Conservation (phyloP, 2,113 vertebrate species). For the Sinocyclocheilus anophthalmus region DNA sequence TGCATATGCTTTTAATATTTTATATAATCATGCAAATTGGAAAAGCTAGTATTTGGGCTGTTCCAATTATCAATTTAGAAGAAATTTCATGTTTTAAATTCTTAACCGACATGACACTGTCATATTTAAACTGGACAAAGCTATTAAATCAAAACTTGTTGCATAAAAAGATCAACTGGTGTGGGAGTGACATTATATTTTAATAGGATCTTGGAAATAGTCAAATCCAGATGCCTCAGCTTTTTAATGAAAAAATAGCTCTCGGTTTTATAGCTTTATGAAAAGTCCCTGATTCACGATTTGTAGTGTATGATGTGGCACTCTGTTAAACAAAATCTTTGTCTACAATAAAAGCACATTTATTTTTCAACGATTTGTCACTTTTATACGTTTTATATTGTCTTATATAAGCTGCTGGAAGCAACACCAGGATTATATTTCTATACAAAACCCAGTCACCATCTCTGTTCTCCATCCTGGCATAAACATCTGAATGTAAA, state of each 20-base stretch:
- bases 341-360: background rate
- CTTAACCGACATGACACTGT: constrained; percentile 37
- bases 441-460: background rate
- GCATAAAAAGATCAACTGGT: constrained; percentile 24
- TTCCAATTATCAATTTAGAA: constrained; percentile 58
- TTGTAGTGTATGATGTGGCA: constrained; percentile 9
- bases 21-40: constrained; percentile 64
- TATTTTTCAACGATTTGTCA: background rate
- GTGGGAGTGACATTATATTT: background rate
- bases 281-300: background rate
- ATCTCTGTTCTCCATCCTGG: constrained; percentile 46
- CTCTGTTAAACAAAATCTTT: background rate
- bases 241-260: constrained; percentile 18
- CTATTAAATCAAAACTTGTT: constrained; percentile 25
- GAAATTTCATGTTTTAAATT: constrained; percentile 62
- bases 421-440: background rate
- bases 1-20: constrained; percentile 72
- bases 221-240: constrained; percentile 25
- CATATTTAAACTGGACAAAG: background rate
- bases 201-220: constrained; percentile 15
- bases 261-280: constrained; percentile 43
- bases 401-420: background rate
- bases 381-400: background rate
- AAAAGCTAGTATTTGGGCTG: constrained; percentile 49
- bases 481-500: constrained; percentile 63